Base-by-base conservation (phyloP, 2,888 invertebrate species). In the Neelides folsomi region DNA sequence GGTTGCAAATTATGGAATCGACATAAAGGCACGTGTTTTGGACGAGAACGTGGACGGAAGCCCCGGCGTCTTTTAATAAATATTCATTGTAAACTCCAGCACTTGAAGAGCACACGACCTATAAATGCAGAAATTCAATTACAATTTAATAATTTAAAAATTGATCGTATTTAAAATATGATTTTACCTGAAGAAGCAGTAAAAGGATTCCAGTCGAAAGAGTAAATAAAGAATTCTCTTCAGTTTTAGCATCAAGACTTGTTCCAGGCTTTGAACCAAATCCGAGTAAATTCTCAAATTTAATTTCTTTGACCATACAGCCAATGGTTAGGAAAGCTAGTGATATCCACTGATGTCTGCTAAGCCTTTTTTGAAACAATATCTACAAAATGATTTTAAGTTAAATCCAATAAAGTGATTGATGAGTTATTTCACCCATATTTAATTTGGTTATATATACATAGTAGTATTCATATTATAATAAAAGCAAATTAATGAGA, bases 1-100 rank as follows among this genome's bases (percentile, higher is more conserved):
- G 70, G 70, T 93, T 94, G 69, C 90, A 92, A n/a, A 90, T 67
- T 57, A 94, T 89, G 4, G 93, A 93, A 71, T 94, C 89, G 27
- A 89, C 68, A 70, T 94, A 94, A 89, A 94, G 92, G 67, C 89
- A 94, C 7, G 90, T 80, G 70, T 94, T 95, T 72, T 94, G 94
- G 59, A 93, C 73, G 72, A 87, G 89, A 66, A 94, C 85, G 68
- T 90, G 85, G 0, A 90, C 83, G 60, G 83, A 80, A 2, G 81
- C 79, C 15, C 88, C 88, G 9, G 56, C 53, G 40, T 52, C 19
- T 73, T 94, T 94, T 3, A 95, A 73, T 49, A 95, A 74, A 71
- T 87, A 90, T 69, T 95, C 94, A 69, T 93, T 94, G 71, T 93
- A 95, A 2, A 94, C 94, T 6, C 94, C 94, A 0, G 94, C 94